Conservation (phyloP, 2,113 vertebrate species). For the Halichoeres trimaculatus region DNA sequence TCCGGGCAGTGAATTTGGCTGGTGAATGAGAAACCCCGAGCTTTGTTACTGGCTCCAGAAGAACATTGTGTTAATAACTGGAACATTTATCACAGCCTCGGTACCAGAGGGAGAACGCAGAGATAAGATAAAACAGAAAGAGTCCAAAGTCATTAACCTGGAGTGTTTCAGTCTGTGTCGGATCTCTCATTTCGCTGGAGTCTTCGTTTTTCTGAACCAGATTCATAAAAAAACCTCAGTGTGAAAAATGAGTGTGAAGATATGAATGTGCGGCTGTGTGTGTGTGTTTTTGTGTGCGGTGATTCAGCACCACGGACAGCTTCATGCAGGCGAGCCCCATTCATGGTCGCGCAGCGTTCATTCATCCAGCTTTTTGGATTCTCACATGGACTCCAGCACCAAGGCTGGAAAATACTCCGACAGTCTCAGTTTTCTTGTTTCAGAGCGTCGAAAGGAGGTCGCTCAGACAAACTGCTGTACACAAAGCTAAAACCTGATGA, state of each 20-base stretch:
- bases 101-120: neutral
- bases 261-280: neutral
- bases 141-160: constrained; percentile 2
- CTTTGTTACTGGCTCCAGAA: constrained; percentile 6
- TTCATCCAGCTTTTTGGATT: constrained; percentile 2
- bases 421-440: neutral
- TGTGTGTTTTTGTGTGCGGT: neutral
- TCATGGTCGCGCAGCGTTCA: constrained; percentile 3
- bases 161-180: constrained; percentile 15
- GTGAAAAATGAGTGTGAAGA: constrained; percentile 3
- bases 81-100: constrained; percentile 6
- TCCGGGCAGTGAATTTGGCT: constrained; percentile 1
- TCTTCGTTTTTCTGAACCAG: neutral
- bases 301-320: constrained; percentile 65
- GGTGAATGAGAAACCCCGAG: constrained; percentile 40
- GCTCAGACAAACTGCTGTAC: constrained; percentile 48
- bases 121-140: neutral
- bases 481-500: constrained; percentile 34
- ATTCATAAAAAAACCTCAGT: neutral
- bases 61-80: constrained; percentile 17
- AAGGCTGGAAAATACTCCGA: constrained; percentile 5
- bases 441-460: constrained; percentile 41
- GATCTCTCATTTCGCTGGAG: neutral
- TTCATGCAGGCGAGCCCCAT: constrained; percentile 3
- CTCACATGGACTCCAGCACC: neutral